Conservation (phyloP, 2,113 vertebrate species). For the Neofelis nebulosa region DNA sequence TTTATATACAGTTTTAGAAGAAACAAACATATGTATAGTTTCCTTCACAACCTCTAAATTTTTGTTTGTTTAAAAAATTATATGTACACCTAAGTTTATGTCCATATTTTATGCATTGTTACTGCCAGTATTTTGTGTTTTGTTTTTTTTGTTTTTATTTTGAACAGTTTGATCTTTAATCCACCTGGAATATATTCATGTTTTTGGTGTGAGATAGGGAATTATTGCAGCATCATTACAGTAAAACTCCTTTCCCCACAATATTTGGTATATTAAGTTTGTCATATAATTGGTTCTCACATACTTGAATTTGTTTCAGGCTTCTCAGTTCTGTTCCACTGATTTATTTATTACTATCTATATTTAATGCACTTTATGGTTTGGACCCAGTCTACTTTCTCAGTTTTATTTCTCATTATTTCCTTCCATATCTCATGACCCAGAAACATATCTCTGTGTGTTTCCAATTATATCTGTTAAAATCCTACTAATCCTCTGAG, state of each 20-base stretch:
- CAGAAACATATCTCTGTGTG: constrained; percentile 39
- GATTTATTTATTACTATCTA: constrained; percentile 15
- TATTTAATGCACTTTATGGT: neutral
- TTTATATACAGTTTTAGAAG: neutral
- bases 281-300: neutral
- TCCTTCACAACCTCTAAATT: neutral
- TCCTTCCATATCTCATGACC: neutral
- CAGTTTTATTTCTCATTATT: neutral
- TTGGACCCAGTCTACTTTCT: neutral
- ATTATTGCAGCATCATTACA: neutral
- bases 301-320: neutral
- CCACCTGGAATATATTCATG: neutral
- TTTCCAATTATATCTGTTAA: constrained; percentile 50
- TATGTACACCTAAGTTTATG: neutral
- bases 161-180: neutral
- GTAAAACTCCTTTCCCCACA: neutral
- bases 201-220: neutral
- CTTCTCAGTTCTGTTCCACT: neutral
- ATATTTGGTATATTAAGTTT: neutral
- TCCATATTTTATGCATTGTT: neutral
- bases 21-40: neutral
- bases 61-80: neutral
- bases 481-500: constrained; percentile 11
- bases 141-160: neutral
- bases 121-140: neutral